Percentiles rank a stretch among this genome's conserved stretches.
Evolutionary conservation across 1,140 invertebrate genomes (phyloP).

Genomic region (Heliconius eleuchia): DNA sequence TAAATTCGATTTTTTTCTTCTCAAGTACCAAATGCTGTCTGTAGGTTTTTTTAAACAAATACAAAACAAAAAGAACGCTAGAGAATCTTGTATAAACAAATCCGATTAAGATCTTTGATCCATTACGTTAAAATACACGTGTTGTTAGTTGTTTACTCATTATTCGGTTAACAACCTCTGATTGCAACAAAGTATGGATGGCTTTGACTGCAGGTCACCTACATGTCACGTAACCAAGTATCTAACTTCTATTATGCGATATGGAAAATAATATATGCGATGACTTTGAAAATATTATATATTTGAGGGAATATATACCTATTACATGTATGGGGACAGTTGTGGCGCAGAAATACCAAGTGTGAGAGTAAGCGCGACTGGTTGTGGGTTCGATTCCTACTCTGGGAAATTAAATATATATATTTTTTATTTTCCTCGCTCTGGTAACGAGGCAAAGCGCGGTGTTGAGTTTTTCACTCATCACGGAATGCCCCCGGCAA

Average conservation of each 20-base stretch:
- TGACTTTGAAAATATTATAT: background rate
- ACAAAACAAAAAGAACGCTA: background rate
- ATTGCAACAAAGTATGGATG: slow-evolving; percentile 24
- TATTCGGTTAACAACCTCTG: slow-evolving; percentile 19
- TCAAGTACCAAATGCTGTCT: background rate
- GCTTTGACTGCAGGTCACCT: slow-evolving; percentile 18
- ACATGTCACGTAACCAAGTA: background rate
- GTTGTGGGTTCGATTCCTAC: too few species aligned
- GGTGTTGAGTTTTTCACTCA: too few species aligned
- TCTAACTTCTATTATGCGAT: background rate
- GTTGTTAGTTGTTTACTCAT: slow-evolving; percentile 28
- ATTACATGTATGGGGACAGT: too few species aligned
- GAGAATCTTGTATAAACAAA: background rate
- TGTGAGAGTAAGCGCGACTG: too few species aligned
- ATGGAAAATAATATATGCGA: slow-evolving; percentile 2
- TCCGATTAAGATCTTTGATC: slow-evolving; percentile 20
- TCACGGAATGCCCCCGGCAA: too few species aligned
- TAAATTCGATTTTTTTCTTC: too few species aligned
- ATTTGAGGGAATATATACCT: background rate
- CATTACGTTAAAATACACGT: slow-evolving; percentile 14
- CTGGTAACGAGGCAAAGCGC: too few species aligned
- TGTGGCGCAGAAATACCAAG: too few species aligned
- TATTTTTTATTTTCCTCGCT: too few species aligned
- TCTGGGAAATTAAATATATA: too few species aligned
- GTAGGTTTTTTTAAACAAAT: background rate